Base-by-base conservation (phyloP, 1,140 invertebrate genomes). In the Patella vulgata region DNA sequence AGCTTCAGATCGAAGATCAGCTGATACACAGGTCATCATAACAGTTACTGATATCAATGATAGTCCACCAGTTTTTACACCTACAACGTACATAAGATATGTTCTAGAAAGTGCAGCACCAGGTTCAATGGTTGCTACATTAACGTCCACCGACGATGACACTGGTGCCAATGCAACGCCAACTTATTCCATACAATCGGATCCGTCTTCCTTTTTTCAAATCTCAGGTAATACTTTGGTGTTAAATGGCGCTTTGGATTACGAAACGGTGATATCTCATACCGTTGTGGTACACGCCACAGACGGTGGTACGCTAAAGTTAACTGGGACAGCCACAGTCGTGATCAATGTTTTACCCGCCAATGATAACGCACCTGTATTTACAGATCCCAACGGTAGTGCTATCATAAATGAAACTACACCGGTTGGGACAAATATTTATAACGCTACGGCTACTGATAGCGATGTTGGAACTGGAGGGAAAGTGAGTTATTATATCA, bases 1-100 rank as follows among this genome's bases (percentile, higher is more conserved):
- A 12, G 44, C 63, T 40, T 51, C 51, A 11, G 56, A 50, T 46
- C 33, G 17, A 17, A 55, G 28, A 40, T 47, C 44, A 27, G 36
- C 44, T 23, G 46, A 44, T n/a, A 36, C 31, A 28, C 59, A 44
- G 8, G 57, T 68, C 44, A 48, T 43, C 4, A 36, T 68, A 31
- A 68, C 66, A 4, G 47, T 68, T 23, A 47, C 27, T 52, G 66
- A 68, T 57, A 46, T 56, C 3, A 77, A 77, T 30, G 72, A 75
- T 40, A 73, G 71, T 30, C 19, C 43, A 14, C 73, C 73, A 14
- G 44, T 42, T 9, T 75, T 69, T 53, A 58, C 61, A n/a, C 55
- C 59, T 11, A 31, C 30, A 19, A 27, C 48, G 19, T 40, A 54
- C n/a, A 40, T 19, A 9, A 40, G 8, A 30, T 23, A 36, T 54